Conservation (phyloP, 30 jellyfish, hydroid and myxozoan species). For the Aurelia sp. region DNA sequence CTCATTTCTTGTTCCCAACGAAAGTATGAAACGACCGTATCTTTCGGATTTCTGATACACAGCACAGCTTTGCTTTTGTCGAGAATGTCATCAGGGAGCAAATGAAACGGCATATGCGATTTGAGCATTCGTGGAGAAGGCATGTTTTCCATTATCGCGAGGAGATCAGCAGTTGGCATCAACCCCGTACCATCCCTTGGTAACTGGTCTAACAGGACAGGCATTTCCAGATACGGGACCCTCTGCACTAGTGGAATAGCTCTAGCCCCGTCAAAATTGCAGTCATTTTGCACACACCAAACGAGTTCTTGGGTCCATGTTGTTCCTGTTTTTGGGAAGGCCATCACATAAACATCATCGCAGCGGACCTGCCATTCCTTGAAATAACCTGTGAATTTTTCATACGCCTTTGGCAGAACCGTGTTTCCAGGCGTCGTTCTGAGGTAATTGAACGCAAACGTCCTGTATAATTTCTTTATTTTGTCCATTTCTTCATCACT, state of each 20-base stretch:
- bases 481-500: no score
- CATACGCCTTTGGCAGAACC: slow-evolving; percentile 4
- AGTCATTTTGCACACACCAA: slow-evolving; percentile 10
- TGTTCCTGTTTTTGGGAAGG: slow-evolving; percentile 27
- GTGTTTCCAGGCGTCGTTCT: slow-evolving; percentile 33
- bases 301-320: slow-evolving; percentile 38
- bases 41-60: slow-evolving; percentile 54
- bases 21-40: slow-evolving; percentile 41
- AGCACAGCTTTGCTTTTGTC: slow-evolving; percentile 39
- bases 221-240: background rate
- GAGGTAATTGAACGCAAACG: background rate
- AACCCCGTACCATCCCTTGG: background rate
- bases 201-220: background rate
- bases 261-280: background rate
- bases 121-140: slow-evolving; percentile 36
- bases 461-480: no score
- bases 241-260: slow-evolving; percentile 1
- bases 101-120: slow-evolving; percentile 11
- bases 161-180: background rate
- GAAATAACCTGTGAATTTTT: background rate
- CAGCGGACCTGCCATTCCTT: slow-evolving; percentile 13
- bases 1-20: slow-evolving; percentile 14
- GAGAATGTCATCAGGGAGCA: slow-evolving; percentile 28
- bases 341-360: slow-evolving; percentile 28
- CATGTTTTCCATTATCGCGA: background rate